These are phyloP conservation scores for Megaptera novaeangliae DNA, from an alignment of 2,113 vertebrate species.

Conservation along the genomic window DNA sequence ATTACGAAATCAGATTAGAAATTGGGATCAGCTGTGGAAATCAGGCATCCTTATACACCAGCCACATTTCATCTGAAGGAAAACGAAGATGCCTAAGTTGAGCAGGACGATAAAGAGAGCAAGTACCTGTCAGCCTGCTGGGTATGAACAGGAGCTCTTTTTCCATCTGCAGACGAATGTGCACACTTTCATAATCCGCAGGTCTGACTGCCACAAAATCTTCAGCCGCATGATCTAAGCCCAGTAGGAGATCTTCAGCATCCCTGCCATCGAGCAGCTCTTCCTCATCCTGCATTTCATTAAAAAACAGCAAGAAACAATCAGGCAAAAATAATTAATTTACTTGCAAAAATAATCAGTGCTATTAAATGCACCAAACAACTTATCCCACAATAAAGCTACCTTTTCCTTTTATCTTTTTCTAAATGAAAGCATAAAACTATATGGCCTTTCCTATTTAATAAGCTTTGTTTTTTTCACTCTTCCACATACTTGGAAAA, in stretches of 20 bases:
- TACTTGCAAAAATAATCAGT: neutral
- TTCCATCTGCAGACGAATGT: conserved; percentile 80
- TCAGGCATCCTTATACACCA: neutral
- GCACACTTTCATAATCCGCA: conserved; percentile 85
- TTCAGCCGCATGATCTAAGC: conserved; percentile 78
- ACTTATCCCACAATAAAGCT: neutral
- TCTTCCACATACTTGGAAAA: neutral
- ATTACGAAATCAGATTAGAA: neutral
- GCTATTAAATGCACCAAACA: neutral
- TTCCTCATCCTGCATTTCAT: conserved; percentile 84
- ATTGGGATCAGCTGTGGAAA: neutral
- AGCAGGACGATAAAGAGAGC: neutral
- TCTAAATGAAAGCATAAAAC: neutral
- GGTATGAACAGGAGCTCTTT: conserved; percentile 87
- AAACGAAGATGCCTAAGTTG: neutral
- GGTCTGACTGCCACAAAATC: conserved; percentile 87
- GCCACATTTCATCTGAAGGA: neutral
- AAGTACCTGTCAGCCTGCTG: conserved; percentile 85
- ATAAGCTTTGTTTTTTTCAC: neutral
- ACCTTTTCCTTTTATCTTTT: neutral
- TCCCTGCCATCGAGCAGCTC: conserved; percentile 75
- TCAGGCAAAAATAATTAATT: neutral
- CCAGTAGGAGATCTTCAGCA: conserved; percentile 82
- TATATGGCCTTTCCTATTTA: neutral
- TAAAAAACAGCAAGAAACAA: neutral